phyloP scores from a whole-genome alignment of 2,888 invertebrate genomes.

The Stictocephala bisonia region DNA sequence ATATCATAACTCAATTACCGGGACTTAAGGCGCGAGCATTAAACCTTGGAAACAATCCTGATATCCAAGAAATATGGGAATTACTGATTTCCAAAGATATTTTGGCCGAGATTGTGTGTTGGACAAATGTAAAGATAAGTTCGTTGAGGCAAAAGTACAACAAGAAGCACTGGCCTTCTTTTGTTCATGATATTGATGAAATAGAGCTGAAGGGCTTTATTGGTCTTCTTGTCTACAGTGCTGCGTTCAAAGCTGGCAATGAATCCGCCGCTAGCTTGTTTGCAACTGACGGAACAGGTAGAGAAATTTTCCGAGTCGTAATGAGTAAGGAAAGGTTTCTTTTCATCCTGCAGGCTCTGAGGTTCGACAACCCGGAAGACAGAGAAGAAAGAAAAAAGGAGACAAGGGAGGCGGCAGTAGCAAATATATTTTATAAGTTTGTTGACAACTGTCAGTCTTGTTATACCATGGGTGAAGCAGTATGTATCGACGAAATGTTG shows the following conservation, averaged over 20 bases:
- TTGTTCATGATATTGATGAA: conserved; percentile 38
- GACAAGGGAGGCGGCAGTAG: conserved; percentile 25
- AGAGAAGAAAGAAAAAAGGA: conserved; percentile 31
- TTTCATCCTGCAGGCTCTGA: conserved; percentile 41
- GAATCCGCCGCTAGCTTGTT: conserved; percentile 42
- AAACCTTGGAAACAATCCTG: conserved; percentile 39
- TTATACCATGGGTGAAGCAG: conserved; percentile 41
- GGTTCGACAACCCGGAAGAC: conserved; percentile 39
- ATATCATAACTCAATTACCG: conserved; percentile 36
- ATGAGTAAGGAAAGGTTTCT: conserved; percentile 44
- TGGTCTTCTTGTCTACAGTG: conserved; percentile 41
- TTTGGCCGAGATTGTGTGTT: conserved; percentile 37
- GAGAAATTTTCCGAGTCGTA: conserved; percentile 32
- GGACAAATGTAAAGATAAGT: conserved; percentile 40
- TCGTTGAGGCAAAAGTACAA: conserved; percentile 15
- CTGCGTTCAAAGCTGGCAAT: conserved; percentile 38
- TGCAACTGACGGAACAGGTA: conserved; percentile 35
- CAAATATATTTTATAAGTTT: conserved; percentile 43
- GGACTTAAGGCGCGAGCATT: conserved; percentile 37
- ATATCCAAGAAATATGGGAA: conserved; percentile 39
- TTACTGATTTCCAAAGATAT: conserved; percentile 42
- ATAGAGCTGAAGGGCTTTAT: conserved; percentile 41
- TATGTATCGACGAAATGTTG: conserved; percentile 48
- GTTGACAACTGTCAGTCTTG: conserved; percentile 42
- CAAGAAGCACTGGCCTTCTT: conserved; percentile 36